Percentiles rank a stretch among this genome's conserved stretches.
Evolutionary conservation across 2,797 vertebrate genomes (phyloP).

Genomic region (Gallinago stenura): DNA sequence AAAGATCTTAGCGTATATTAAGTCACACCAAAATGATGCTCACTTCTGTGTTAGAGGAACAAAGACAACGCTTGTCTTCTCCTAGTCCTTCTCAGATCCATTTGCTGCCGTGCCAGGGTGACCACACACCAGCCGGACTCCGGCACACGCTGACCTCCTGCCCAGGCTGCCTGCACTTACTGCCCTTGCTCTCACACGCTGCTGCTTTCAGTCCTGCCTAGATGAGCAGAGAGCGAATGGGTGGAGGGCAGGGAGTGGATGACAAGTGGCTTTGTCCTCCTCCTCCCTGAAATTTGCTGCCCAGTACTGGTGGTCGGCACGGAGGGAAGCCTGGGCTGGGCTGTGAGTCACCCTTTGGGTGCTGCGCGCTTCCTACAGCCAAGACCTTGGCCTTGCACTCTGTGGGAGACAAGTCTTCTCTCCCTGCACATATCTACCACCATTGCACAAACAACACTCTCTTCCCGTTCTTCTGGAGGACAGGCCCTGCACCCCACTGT

Average conservation of each 20-base stretch:
- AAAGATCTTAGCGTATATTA: not conserved
- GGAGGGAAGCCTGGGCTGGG: not conserved
- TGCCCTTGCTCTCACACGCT: not conserved
- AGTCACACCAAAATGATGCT: not conserved
- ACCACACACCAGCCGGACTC: not conserved
- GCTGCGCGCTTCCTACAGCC: accelerated
- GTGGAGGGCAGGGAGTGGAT: not conserved
- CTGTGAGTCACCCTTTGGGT: not conserved
- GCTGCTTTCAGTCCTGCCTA: not conserved
- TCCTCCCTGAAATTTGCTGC: constrained; percentile 22
- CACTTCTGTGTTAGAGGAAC: not conserved
- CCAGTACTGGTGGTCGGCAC: not conserved
- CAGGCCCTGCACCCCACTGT: not conserved
- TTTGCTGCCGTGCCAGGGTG: not conserved
- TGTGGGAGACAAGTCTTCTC: not conserved
- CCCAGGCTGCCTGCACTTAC: not conserved
- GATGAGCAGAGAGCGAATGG: not conserved
- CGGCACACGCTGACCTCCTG: accelerated
- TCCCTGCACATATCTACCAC: accelerated
- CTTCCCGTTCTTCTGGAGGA: not conserved
- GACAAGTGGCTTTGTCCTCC: not conserved
- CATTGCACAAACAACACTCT: not conserved
- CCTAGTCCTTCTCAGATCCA: not conserved
- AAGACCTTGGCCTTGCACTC: not conserved
- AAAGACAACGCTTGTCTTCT: not conserved